These are phyloP conservation scores for Drosophila pseudoobscura DNA, from an alignment of 1,140 invertebrate species.

Conservation along the genomic window DNA sequence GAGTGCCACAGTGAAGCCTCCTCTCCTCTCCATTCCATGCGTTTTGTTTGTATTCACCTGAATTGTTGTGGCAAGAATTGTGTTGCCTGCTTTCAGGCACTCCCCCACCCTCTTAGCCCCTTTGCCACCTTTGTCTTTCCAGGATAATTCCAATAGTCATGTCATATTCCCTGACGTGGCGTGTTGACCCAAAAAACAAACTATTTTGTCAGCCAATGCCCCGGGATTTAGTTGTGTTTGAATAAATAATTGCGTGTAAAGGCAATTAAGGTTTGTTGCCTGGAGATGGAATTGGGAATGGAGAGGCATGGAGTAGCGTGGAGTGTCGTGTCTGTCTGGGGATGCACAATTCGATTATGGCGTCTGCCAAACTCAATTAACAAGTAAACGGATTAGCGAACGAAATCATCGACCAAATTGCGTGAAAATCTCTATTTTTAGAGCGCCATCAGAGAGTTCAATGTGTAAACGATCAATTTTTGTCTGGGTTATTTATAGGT, in stretches of 20 bases:
- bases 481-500: conserved; percentile 52
- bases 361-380: conserved; percentile 48
- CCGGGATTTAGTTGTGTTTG: conserved; percentile 7
- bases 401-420: conserved; percentile 39
- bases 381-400: conserved; percentile 43
- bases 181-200: conserved; percentile 61
- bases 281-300: background rate
- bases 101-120: background rate
- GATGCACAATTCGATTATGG: conserved; percentile 9
- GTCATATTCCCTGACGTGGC: conserved; percentile 35
- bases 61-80: conserved; percentile 14
- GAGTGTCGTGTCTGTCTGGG: background rate
- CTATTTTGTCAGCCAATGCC: conserved; percentile 40
- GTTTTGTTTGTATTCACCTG: too few relatives aligned
- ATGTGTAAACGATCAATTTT: conserved; percentile 56
- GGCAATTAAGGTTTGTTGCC: conserved; percentile 28
- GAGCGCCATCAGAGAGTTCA: conserved; percentile 48
- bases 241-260: conserved; percentile 35
- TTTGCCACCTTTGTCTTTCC: background rate
- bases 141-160: conserved; percentile 26
- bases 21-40: background rate
- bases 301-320: too few relatives aligned
- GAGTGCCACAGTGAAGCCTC: background rate
- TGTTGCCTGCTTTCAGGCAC: conserved; percentile 52
- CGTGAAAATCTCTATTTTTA: conserved; percentile 56